Evolutionary conservation across 2,888 invertebrate genomes (phyloP), one percentile per base, ranked within the genome.

Genomic region (Baronia brevicornis): DNA sequence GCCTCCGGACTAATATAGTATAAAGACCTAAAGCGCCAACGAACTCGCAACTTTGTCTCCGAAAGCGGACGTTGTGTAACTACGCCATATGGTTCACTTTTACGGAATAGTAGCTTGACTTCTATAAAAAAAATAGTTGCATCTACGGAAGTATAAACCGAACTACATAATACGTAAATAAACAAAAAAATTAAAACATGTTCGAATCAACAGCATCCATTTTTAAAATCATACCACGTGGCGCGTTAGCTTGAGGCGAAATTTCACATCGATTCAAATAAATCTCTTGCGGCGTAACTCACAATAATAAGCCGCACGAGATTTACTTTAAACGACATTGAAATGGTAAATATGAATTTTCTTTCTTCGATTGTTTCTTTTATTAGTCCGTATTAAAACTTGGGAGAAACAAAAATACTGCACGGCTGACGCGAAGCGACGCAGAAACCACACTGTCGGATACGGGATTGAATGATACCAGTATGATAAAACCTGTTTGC

Each of bases 251-350:
- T 23, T 22, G 12, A 9, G 13, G 3, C 10, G 8, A 25, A 24
- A 17, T 55, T 46, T 49, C 56, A 51, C 28, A 66, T 69, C 67
- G 42, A 36, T 59, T 46, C 36, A 79, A 79, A 50, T 62, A 63
- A 73, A 79, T 80, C 73, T 77, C 68, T 58, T 54, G 53, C 56
- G 68, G 68, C 75, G 60, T 55, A 54, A 42, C 29, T 24, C 18
- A 19, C 7, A 8, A 9, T 12, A 10, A 67, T 59, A 61, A 68
- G 75, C 79, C 79, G 78, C 78, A 79, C 79, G 79, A 80, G 79
- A 80, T 79, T 79, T 80, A 80, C 79, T 79, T 80, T 45, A 31
- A 60, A 38, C 57, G 66, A 70, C 67, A 14, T 14, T 31, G 23
- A 21, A 27, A 8, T n/a, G 3, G 6, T n/a, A 22, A 5, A 30